Evolutionary conservation across 35 echinoderm and acorn worm species (phyloP).

Genomic region (Anneissia japonica): DNA sequence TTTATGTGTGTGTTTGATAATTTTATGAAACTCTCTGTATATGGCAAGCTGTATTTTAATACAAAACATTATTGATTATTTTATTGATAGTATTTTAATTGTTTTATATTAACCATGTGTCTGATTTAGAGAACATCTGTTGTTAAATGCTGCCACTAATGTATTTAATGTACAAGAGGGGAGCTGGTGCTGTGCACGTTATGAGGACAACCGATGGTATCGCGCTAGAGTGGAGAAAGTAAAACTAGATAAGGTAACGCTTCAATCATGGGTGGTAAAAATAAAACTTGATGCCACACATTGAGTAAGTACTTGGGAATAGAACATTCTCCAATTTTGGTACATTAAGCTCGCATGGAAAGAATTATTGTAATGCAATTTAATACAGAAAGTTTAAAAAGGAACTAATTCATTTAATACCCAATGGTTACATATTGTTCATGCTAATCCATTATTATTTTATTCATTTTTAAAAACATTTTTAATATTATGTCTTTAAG

Average conservation of each 20-base stretch:
- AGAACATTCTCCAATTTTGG: too few species aligned
- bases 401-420: too few species aligned
- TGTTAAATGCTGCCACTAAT: slow-evolving; percentile 16
- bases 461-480: too few species aligned
- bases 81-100: not conserved
- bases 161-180: slow-evolving; percentile 64
- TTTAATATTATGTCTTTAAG: too few species aligned
- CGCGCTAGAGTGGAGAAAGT: slow-evolving; percentile 74
- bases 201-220: slow-evolving; percentile 89
- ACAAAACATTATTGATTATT: not conserved
- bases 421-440: too few species aligned
- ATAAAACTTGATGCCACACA: too few species aligned
- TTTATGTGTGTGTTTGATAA: not conserved
- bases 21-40: not conserved
- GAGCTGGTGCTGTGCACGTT: slow-evolving; percentile 66
- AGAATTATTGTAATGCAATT: too few species aligned
- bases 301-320: too few species aligned
- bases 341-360: too few species aligned
- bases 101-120: not conserved
- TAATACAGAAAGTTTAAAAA: too few species aligned
- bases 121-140: slow-evolving; percentile 8
- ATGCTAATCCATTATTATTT: too few species aligned
- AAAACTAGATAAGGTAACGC: slow-evolving; percentile 55
- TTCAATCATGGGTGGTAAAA: too few species aligned
- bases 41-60: not conserved